Evolutionary conservation across 2,888 invertebrate species (phyloP), one percentile per base, ranked within the genome.

Genomic region (Himalopsyche kuldschensis): DNA sequence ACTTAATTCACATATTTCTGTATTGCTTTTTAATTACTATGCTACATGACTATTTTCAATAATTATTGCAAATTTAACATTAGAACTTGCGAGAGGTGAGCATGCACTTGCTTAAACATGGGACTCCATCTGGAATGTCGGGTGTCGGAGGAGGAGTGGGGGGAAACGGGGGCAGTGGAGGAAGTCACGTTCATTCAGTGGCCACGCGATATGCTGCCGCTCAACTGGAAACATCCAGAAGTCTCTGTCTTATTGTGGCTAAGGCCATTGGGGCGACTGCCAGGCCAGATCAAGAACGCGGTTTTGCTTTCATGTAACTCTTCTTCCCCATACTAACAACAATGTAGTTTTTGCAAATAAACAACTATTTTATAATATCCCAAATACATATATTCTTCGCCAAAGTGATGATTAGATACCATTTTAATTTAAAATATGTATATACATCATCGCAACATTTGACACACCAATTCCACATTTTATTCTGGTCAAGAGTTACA

Each of bases 81-180:
- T 88, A 96, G 96, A 97, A 97, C 90, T 91, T 97, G 79, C 94
- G 97, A n/a, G 96, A 96, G 88, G 91, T 97, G 85, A 96, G 96
- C 89, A 95, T 97, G 90, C 96, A 97, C 90, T 91, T 97, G 86
- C 92, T 97, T 87, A 96, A 95, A 88, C 93, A 94, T 87, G 93
- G 92, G 76, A 83, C 30, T 15, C 84, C 46, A 46, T 69, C 63
- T 85, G 87, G 75, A 88, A 87, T 48, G 24, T 79, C 35, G 6
- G 80, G 77, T 79, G 80, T 82, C 17, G 87, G 87, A 41, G 89
- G 89, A 80, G 84, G 55, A 41, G 84, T 35, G 76, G 78, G 76
- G 85, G 87, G 75, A 88, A 87, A 31, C 10, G 81, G 47, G 6
- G 80, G 77, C 81, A 82, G 83, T 17, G 87, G 87, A 35, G 89